phyloP scores from a whole-genome alignment of 2,113 vertebrate genomes.

The Elephantulus edwardii region DNA sequence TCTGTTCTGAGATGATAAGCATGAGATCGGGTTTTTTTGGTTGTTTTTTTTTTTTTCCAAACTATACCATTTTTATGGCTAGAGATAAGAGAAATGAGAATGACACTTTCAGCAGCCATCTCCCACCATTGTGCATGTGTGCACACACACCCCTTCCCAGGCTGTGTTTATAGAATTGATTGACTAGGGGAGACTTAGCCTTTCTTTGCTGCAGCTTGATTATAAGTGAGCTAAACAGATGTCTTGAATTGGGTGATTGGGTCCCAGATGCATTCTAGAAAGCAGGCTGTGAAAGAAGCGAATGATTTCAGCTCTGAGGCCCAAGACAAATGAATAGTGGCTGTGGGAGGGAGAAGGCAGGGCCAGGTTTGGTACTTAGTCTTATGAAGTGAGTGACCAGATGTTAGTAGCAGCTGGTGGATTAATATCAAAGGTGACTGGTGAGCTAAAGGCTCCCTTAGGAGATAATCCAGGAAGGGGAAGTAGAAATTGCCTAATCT shows the following conservation, averaged over 20 bases:
- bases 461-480: conserved; percentile 17
- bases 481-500: neutral
- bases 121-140: neutral
- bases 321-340: conserved; percentile 71
- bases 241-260: conserved; percentile 79
- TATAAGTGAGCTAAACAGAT: conserved; percentile 80
- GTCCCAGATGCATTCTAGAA: conserved; percentile 58
- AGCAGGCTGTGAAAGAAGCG: conserved; percentile 59
- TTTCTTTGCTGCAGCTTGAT: conserved; percentile 76
- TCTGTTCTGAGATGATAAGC: conserved; percentile 42
- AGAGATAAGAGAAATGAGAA: conserved; percentile 58
- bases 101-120: neutral
- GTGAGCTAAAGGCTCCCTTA: conserved; percentile 28
- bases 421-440: conserved; percentile 57
- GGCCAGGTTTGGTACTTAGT: conserved; percentile 50
- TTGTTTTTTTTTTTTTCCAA: neutral
- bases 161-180: conserved; percentile 77
- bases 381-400: conserved; percentile 52
- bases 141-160: neutral
- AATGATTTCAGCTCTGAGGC: conserved; percentile 71
- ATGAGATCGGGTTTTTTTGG: no score
- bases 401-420: conserved; percentile 30
- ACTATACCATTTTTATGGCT: conserved; percentile 37
- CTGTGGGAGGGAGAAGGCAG: neutral
- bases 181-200: conserved; percentile 77